Conservation (phyloP, 2,113 vertebrate species). For the Philantomba maxwellii region DNA sequence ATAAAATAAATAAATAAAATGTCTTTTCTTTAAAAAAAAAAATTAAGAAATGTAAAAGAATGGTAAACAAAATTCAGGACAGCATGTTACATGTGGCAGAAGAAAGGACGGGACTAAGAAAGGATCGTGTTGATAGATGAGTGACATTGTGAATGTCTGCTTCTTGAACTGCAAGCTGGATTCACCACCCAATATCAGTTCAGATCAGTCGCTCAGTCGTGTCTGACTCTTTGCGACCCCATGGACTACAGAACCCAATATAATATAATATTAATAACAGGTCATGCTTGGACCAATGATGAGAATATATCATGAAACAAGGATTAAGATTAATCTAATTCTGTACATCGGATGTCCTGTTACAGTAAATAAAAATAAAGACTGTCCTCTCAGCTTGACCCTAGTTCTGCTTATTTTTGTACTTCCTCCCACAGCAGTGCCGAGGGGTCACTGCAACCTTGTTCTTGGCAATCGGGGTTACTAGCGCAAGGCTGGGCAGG, state of each 20-base stretch:
- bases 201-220: background rate
- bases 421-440: slow-evolving; percentile 51
- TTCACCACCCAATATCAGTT: background rate
- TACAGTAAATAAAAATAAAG: slow-evolving; percentile 50
- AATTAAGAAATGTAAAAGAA: background rate
- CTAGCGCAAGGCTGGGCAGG: slow-evolving; percentile 61
- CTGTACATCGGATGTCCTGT: background rate
- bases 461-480: slow-evolving; percentile 67
- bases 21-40: background rate
- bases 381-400: background rate
- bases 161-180: background rate
- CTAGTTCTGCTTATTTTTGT: slow-evolving; percentile 59
- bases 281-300: background rate
- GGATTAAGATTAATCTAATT: background rate
- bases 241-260: background rate
- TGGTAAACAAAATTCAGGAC: background rate
- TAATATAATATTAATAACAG: background rate
- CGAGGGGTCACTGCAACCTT: slow-evolving; percentile 43
- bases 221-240: background rate
- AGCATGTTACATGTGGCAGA: too few relatives aligned
- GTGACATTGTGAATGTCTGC: background rate
- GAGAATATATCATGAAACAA: background rate
- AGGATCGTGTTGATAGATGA: background rate
- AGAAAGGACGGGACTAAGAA: background rate
- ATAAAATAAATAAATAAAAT: background rate